Conservation (phyloP, 2,888 invertebrate species). For the Acleris sparsana region DNA sequence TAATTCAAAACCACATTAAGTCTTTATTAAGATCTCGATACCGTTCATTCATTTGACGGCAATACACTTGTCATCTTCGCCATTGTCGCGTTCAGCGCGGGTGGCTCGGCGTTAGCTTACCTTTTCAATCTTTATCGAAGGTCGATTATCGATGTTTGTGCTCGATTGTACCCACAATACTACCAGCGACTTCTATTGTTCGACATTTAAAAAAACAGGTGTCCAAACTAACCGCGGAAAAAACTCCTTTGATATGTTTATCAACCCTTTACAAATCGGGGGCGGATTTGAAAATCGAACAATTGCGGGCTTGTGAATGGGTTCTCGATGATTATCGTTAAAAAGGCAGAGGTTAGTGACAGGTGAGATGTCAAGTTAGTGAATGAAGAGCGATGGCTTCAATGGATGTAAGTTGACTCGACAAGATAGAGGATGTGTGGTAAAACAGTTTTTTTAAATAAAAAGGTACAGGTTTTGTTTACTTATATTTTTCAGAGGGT, state of each 20-base stretch:
- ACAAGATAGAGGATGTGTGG: slow-evolving; percentile 62
- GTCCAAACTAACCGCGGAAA: slow-evolving; percentile 57
- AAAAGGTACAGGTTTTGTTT: neutral
- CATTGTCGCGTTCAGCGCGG: slow-evolving; percentile 57
- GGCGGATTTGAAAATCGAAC: slow-evolving; percentile 66
- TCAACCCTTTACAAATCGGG: slow-evolving; percentile 74
- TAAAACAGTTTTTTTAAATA: slow-evolving; percentile 43
- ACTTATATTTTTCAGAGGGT: neutral
- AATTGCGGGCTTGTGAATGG: slow-evolving; percentile 73
- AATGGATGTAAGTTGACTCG: slow-evolving; percentile 63
- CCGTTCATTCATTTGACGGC: slow-evolving; percentile 42
- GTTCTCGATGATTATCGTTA: slow-evolving; percentile 72
- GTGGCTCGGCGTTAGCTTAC: slow-evolving; percentile 66
- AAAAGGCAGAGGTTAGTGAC: slow-evolving; percentile 76
- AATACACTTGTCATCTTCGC: slow-evolving; percentile 42
- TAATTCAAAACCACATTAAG: slow-evolving; percentile 37
- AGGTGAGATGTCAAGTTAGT: slow-evolving; percentile 79
- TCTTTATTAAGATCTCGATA: slow-evolving; percentile 44
- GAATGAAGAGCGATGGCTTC: slow-evolving; percentile 61
- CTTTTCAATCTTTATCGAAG: slow-evolving; percentile 63
- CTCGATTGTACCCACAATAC: slow-evolving; percentile 73
- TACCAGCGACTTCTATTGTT: slow-evolving; percentile 62
- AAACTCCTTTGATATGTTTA: slow-evolving; percentile 79
- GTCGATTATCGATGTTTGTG: slow-evolving; percentile 74
- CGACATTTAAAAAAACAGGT: slow-evolving; percentile 72